Evolutionary conservation across 30 jellyfish, hydroid and myxozoan species (phyloP), one percentile per base, ranked within the genome.

Genomic region (Chironex yamaguchii): DNA sequence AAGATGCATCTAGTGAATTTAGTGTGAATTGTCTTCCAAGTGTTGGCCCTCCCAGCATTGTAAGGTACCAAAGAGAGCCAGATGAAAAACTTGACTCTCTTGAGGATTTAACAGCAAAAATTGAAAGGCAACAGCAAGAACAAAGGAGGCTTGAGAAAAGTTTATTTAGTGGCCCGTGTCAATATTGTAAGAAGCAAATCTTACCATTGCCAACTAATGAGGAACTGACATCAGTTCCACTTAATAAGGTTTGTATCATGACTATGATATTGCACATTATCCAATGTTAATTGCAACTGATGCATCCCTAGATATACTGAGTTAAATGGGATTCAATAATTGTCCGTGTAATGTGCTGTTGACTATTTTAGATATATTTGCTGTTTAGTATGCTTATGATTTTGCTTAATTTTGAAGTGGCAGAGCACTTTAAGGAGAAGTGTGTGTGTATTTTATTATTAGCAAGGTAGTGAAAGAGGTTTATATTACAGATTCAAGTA

Each of bases 11-110:
- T 6, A 42, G 58, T 17, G 9, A 9, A 9, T 42, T 42, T 17
- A 42, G 58, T 42, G 17, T 17, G 9, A 42, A 52, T 13, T 87
- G 31, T 34, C 73, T 85, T 29, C 95, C 96, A 21, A 34, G 88
- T 70, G 90, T 89, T 50, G 97, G 97, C 17, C 90, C 92, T 4
- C 97, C 97, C 32, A 88, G 81, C 48, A 89, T 89, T 89, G 52
- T 89, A 3, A 67, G 81, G 32, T 66, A 81, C 52, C 86, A 66
- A 11, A 63, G 93, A 32, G 90, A 89, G 14, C 53, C 66, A 34
- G 24, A 35, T 31, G 1, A 75, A 12, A 4, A 33, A 3, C 76
- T n/a, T 11, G 24, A n/a, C 12, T 1, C 30, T 6, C 13, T 17
- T 6, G 58, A 42, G 17, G 13, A 42, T 17, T 23, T 29, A 0